Percentiles rank a stretch among this genome's conserved stretches.
Evolutionary conservation across 2,888 invertebrate species (phyloP).

Genomic region (Cartodere bifasciata): DNA sequence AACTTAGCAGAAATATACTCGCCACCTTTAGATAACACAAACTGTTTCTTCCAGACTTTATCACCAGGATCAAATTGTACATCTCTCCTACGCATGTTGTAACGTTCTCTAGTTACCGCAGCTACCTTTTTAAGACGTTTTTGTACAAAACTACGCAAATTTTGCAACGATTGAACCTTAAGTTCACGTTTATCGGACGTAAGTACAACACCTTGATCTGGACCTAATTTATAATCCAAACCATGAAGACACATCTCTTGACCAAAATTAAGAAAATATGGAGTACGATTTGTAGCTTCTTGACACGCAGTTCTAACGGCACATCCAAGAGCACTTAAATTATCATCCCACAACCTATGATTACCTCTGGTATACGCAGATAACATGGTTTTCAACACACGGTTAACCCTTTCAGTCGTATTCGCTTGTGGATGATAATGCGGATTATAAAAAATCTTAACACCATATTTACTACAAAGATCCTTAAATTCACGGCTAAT

Average conservation of each 20-base stretch:
- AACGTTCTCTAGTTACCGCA: neutral
- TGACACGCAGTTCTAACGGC: slow-evolving; percentile 15
- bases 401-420: slow-evolving; percentile 22
- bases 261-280: slow-evolving; percentile 15
- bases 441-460: slow-evolving; percentile 14
- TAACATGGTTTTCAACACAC: slow-evolving; percentile 23
- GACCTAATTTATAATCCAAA: too few species aligned
- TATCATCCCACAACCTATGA: slow-evolving; percentile 17
- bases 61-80: slow-evolving; percentile 3
- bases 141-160: too few species aligned
- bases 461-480: slow-evolving; percentile 11
- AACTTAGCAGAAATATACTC: slow-evolving; percentile 13
- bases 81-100: slow-evolving; percentile 1
- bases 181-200: too few species aligned
- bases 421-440: slow-evolving; percentile 23
- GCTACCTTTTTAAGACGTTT: neutral
- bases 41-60: slow-evolving; percentile 2
- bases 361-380: slow-evolving; percentile 16
- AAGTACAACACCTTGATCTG: too few species aligned
- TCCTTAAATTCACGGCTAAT: slow-evolving; percentile 10
- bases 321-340: slow-evolving; percentile 13
- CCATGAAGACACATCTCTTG: slow-evolving; percentile 11
- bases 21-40: slow-evolving; percentile 8
- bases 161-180: too few species aligned
- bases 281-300: slow-evolving; percentile 13